Conservation (phyloP, 2,113 vertebrate species). For the Geococcyx californianus region DNA sequence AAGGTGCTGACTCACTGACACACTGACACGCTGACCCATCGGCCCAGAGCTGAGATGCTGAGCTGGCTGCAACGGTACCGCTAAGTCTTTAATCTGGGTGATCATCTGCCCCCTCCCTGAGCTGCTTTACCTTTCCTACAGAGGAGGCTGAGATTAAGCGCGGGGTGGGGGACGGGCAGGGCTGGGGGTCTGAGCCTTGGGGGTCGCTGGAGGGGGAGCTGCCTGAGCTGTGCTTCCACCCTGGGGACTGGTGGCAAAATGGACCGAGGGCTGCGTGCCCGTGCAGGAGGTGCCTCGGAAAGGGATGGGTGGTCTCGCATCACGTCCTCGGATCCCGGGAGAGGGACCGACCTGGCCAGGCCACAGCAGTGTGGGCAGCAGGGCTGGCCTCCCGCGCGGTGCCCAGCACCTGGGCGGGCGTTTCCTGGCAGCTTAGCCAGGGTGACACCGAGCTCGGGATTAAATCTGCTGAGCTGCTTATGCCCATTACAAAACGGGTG, state of each 20-base stretch:
- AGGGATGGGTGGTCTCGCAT: neutral
- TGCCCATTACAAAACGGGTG: neutral
- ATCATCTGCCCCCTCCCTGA: slow-evolving; percentile 19
- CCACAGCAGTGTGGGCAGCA: accelerated
- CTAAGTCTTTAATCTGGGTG: slow-evolving; percentile 74
- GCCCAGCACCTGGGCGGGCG: neutral
- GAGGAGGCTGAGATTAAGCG: neutral
- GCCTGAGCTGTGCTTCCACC: accelerated
- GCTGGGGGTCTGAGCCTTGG: accelerated
- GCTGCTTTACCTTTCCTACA: slow-evolving; percentile 37
- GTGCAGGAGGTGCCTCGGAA: neutral
- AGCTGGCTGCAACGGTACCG: neutral
- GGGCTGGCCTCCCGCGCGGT: neutral
- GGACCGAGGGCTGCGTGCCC: neutral
- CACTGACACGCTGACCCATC: slow-evolving; percentile 85
- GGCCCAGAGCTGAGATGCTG: slow-evolving; percentile 52
- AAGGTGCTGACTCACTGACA: slow-evolving; percentile 85
- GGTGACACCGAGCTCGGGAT: slow-evolving; percentile 10
- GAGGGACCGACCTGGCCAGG: no score
- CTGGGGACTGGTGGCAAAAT: neutral
- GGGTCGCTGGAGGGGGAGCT: accelerated
- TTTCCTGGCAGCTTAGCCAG: neutral
- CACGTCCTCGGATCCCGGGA: neutral
- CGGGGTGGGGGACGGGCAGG: accelerated
- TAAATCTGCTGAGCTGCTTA: slow-evolving; percentile 49